Base-by-base conservation (phyloP, 2,888 invertebrate species). In the Abscondita cerata region DNA sequence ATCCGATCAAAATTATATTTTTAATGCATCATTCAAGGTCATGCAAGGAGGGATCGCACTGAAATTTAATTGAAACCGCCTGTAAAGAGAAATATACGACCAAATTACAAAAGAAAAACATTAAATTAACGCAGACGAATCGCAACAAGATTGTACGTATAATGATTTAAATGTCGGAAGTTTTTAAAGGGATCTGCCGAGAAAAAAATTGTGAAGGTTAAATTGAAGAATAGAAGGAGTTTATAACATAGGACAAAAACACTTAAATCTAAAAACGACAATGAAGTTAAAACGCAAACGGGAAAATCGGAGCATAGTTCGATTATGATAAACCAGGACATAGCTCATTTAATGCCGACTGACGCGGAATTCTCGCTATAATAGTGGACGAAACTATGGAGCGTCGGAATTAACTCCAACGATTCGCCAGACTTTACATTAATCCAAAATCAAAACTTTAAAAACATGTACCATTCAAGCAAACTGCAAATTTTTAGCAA, bases 351-450 rank as follows among this genome's bases (percentile, higher is more conserved):
- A 90, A 91, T 75, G 89, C 89, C 16, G 91, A 92, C 78, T 91
- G 91, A 13, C 82, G 91, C 68, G 91, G 91, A n/a, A 91, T 90
- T 75, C 91, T 90, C 4, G 90, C 90, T 91, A 91, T 78, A 90
- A 90, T 36, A 91, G 90, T 73, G 90, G 90, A 1, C 80, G 89
- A 65, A 81, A 88, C 71, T 86, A 86, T 40, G 83, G 83, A 60
- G 79, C 5, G 83, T 83, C 62, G 78, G 82, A 5, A 72, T 80
- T 33, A 86, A 86, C 70, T 84, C 85, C 38, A 85, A 84, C 1
- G 87, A 87, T 70, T 84, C 75, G 20, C 80, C 86, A 0, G 87
- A 87, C n/a, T 72, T 83, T 84, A 9, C 82, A 81, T 44, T 78
- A 74, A n/a, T 19, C n/a, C 54, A 53, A 13, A 59, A 55, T 68